These are phyloP conservation scores for Karalla daura DNA, from an alignment of 2,797 vertebrate species.

Conservation along the genomic window DNA sequence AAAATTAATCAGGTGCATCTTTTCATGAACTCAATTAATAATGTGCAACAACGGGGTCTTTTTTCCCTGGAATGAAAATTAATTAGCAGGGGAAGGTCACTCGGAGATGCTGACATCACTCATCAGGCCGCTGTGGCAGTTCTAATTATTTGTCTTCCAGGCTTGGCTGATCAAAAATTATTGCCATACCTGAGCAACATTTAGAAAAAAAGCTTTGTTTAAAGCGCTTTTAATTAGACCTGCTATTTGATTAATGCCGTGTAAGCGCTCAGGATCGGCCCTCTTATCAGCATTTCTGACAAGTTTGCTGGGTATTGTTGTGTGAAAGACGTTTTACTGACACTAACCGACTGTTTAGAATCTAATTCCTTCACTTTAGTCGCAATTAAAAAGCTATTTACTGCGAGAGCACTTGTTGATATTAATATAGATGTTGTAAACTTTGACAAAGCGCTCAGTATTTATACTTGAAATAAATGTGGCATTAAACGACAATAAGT, in stretches of 20 bases:
- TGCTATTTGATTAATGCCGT: conserved; percentile 99
- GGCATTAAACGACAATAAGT: conserved; percentile 54
- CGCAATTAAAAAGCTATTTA: conserved; percentile 87
- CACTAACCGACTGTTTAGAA: conserved; percentile 87
- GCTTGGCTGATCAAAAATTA: conserved; percentile 99
- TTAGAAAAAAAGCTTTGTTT: conserved; percentile 98
- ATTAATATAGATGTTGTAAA: conserved; percentile 85
- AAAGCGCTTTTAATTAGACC: conserved; percentile 99
- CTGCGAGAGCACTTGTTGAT: conserved; percentile 81
- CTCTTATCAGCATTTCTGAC: conserved; percentile 98
- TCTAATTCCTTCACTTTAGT: conserved; percentile 86
- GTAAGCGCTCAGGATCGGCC: conserved; percentile 95
- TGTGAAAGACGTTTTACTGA: conserved; percentile 92
- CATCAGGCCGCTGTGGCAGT: conserved; percentile 99
- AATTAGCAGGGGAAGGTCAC: conserved; percentile 99
- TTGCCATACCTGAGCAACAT: conserved; percentile 99
- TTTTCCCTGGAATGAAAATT: conserved; percentile 99
- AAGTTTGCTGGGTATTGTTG: conserved; percentile 94
- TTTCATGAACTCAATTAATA: conserved; percentile 99
- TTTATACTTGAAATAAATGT: conserved; percentile 61
- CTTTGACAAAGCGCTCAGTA: conserved; percentile 77
- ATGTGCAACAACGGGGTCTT: conserved; percentile 99
- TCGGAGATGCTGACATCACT: conserved; percentile 99
- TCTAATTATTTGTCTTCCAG: conserved; percentile 99
- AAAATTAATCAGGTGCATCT: conserved; percentile 99